Percentiles rank a stretch among this genome's conserved stretches.
Conservation (phyloP, 2,888 invertebrate species). For the Chaetoderma sp. region DNA sequence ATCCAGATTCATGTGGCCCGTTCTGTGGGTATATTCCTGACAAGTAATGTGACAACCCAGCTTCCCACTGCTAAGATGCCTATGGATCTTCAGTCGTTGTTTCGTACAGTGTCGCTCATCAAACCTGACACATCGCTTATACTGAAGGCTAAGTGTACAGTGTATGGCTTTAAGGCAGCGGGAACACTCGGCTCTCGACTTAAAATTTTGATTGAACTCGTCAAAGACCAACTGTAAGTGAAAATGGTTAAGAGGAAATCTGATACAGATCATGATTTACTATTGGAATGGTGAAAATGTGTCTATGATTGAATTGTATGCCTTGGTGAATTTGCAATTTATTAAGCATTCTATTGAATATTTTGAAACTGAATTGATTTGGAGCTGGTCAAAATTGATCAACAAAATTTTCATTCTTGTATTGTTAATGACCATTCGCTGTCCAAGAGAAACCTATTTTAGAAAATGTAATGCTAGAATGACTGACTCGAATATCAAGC, state of each 20-base stretch:
- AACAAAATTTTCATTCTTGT: too few species aligned
- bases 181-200: constrained; percentile 60
- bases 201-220: constrained; percentile 61
- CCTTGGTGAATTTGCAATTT: too few species aligned
- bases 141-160: constrained; percentile 64
- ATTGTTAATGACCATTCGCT: too few species aligned
- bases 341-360: too few species aligned
- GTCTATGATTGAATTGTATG: neutral
- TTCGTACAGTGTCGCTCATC: constrained; percentile 62
- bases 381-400: too few species aligned
- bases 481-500: too few species aligned
- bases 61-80: constrained; percentile 44
- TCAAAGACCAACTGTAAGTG: constrained; percentile 66
- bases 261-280: neutral
- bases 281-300: neutral
- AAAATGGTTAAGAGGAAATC: neutral
- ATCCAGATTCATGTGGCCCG: constrained; percentile 55
- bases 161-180: constrained; percentile 64
- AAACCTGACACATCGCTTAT: constrained; percentile 63
- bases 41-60: constrained; percentile 45
- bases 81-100: constrained; percentile 56
- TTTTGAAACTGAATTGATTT: too few species aligned
- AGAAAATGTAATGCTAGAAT: too few species aligned
- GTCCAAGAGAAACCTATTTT: too few species aligned
- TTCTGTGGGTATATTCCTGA: constrained; percentile 58